Percentiles rank a stretch among this genome's conserved stretches.
These are phyloP conservation scores for Emydura subglobosa DNA, from an alignment of 2,113 vertebrate species.

Conservation along the genomic window DNA sequence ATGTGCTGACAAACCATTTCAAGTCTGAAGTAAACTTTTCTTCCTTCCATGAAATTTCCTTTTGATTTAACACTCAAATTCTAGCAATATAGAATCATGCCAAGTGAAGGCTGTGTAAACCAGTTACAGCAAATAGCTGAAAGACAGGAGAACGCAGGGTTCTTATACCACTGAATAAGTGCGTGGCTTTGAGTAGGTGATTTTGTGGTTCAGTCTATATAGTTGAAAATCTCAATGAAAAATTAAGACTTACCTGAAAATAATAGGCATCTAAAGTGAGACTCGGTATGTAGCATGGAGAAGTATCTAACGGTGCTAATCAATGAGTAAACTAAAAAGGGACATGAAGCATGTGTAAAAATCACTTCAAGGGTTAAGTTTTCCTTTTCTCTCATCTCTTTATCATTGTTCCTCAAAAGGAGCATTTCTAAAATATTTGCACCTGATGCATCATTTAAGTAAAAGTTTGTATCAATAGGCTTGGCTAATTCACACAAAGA, in stretches of 20 bases:
- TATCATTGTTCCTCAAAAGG: background rate
- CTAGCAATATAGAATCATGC: background rate
- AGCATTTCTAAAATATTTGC: slow-evolving; percentile 44
- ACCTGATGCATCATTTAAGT: slow-evolving; percentile 34
- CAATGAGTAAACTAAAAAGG: background rate
- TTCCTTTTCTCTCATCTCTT: background rate
- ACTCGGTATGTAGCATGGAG: background rate
- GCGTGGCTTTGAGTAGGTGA: background rate
- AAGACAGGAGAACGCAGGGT: background rate
- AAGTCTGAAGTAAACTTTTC: background rate
- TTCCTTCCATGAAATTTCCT: background rate
- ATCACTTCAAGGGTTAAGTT: background rate
- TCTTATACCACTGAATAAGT: background rate
- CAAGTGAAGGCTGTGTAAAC: background rate
- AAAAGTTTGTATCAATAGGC: slow-evolving; percentile 57
- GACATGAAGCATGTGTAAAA: background rate
- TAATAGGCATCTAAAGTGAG: background rate
- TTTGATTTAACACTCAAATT: background rate
- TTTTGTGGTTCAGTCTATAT: background rate
- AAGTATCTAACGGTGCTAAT: background rate
- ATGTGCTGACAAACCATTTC: background rate
- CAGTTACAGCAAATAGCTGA: background rate
- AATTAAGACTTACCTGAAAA: background rate
- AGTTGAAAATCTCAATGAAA: background rate
- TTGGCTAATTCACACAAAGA: slow-evolving; percentile 27